These are phyloP conservation scores for Trisateles emortualis DNA, from an alignment of 2,888 invertebrate species.

Conservation along the genomic window DNA sequence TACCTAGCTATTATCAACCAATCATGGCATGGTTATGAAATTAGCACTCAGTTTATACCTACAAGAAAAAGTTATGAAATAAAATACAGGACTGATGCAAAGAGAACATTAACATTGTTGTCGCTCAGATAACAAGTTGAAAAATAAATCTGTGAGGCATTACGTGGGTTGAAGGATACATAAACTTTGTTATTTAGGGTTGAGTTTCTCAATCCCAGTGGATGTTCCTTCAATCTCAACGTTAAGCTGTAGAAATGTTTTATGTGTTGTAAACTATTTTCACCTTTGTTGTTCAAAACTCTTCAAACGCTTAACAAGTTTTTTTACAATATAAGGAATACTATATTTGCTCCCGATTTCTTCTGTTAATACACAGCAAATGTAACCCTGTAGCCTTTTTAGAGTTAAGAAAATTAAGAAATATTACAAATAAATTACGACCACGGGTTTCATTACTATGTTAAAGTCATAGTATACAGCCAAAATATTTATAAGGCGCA, in stretches of 20 bases:
- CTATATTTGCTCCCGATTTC: too few relatives aligned
- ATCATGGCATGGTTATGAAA: conserved; percentile 16
- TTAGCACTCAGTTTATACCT: neutral
- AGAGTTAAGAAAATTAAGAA: too few relatives aligned
- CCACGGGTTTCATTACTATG: too few relatives aligned
- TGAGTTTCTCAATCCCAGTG: conserved; percentile 2
- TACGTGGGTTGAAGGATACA: neutral
- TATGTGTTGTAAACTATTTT: conserved; percentile 4
- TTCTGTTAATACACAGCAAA: too few relatives aligned
- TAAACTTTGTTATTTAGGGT: conserved; percentile 6
- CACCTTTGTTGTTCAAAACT: conserved; percentile 17
- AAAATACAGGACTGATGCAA: neutral
- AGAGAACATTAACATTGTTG: neutral
- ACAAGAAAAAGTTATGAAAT: neutral
- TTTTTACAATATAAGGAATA: too few relatives aligned
- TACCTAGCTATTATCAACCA: neutral
- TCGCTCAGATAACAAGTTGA: neutral
- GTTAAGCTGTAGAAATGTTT: conserved; percentile 3
- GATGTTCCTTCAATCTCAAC: neutral
- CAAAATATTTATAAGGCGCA: neutral
- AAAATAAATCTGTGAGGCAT: conserved; percentile 2
- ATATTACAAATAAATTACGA: too few relatives aligned
- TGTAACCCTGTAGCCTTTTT: too few relatives aligned
- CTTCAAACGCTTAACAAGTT: neutral
- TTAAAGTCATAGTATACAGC: neutral